Evolutionary conservation across 2,797 vertebrate genomes (phyloP), one percentile per base, ranked within the genome.

Genomic region (Anguilla megastoma): DNA sequence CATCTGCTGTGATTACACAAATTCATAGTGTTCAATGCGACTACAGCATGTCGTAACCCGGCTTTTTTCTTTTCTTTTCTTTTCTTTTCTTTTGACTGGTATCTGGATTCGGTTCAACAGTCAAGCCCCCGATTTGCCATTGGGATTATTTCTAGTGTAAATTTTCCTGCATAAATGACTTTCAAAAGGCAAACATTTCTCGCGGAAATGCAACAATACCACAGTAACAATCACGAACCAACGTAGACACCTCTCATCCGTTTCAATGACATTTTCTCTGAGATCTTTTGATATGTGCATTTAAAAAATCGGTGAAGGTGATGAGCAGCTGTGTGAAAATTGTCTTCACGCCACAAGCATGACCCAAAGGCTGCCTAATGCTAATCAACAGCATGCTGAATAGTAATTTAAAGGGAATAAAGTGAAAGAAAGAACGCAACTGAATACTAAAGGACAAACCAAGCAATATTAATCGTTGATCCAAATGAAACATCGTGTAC

Each of bases 391-490:
- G 76, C 41, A 9, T 21, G 21, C 9, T 9, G 76, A 24, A 80
- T 48, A 48, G 16, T 8, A 41, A 45, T 80, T 80, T 80, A 80
- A 24, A 80, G 16, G 9, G 76, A 45, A 45, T 45, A 16, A 16
- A 48, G 76, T 80, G 71, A 36, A 48, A 45, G 76, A 80, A 80
- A 48, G 4, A 80, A 27, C 76, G 36, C 76, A 80, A 48, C 76
- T 16, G 36, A 3, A 80, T 80, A 9, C 10, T 76, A 45, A 30
- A 76, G 71, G 71, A 36, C 10, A 76, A 33, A 30, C 30, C 71
- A 76, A 80, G 18, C 76, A 48, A 48, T 12, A 18, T 9, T 7
- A 21, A 48, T 27, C 21, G 41, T 74, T 33, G n/a, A n/a, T 33
- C 27, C 16, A 80, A 33, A 48, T 80, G 18, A 41, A 80, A 7